phyloP scores from a whole-genome alignment of 2,888 invertebrate genomes.

The Byasa hedistus region DNA sequence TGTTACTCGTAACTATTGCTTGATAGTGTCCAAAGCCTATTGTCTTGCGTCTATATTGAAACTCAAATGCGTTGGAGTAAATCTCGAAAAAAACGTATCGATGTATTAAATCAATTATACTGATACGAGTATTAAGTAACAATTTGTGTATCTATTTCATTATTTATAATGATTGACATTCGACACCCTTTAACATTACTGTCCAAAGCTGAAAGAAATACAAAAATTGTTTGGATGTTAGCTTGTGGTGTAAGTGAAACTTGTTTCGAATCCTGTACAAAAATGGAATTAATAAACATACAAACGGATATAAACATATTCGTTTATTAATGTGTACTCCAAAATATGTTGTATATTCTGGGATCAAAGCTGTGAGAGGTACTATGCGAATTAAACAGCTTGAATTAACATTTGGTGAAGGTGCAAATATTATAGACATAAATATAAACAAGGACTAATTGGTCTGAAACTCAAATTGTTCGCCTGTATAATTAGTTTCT shows the following conservation, averaged over 20 bases:
- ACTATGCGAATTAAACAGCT: not conserved
- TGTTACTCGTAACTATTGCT: constrained; percentile 46
- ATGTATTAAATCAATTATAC: too few relatives aligned
- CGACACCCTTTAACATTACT: too few relatives aligned
- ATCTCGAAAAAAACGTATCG: too few relatives aligned
- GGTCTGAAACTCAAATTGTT: constrained; percentile 13
- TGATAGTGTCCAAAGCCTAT: constrained; percentile 47
- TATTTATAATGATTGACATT: too few relatives aligned
- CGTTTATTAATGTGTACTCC: too few relatives aligned
- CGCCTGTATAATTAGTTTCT: not conserved
- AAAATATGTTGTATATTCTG: not conserved
- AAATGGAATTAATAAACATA: too few relatives aligned
- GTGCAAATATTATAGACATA: not conserved
- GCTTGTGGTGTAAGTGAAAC: too few relatives aligned
- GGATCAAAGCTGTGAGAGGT: not conserved
- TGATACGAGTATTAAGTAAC: too few relatives aligned
- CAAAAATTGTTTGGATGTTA: not conserved
- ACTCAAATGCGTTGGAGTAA: too few relatives aligned
- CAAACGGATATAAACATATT: too few relatives aligned
- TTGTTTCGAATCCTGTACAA: too few relatives aligned
- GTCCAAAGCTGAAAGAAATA: not conserved
- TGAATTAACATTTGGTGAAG: not conserved
- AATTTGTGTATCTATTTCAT: too few relatives aligned
- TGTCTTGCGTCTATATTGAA: constrained; percentile 15
- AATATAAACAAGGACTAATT: constrained; percentile 11